Percentiles rank a stretch among this genome's conserved stretches.
Conservation (phyloP, 2,113 vertebrate species). For the Hoplias malabaricus region DNA sequence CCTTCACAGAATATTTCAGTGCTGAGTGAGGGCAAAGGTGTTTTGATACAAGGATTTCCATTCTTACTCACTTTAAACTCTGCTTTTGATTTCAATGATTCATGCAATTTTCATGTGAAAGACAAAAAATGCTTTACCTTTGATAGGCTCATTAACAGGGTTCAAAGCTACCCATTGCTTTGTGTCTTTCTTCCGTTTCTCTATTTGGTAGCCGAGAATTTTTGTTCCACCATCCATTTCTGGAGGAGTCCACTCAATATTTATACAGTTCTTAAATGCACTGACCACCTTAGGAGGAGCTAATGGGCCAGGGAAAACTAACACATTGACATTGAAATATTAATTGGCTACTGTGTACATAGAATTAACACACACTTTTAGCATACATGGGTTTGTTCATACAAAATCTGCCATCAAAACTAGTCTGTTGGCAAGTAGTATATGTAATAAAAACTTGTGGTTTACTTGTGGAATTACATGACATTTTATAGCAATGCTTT, state of each 20-base stretch:
- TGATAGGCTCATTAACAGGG: conserved; percentile 64
- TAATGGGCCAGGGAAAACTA: conserved; percentile 78
- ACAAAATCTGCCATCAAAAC: too few species aligned
- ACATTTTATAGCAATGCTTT: not conserved
- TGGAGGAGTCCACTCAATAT: conserved; percentile 78
- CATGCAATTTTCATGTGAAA: not conserved
- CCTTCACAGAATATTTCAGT: conserved; percentile 71
- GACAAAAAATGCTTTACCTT: conserved; percentile 63
- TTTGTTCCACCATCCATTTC: conserved; percentile 65
- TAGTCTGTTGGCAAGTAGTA: too few species aligned
- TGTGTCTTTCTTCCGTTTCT: conserved; percentile 84
- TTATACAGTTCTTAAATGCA: conserved; percentile 74
- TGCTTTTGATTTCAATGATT: not conserved
- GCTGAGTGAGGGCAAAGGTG: conserved; percentile 59
- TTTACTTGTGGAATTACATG: not conserved
- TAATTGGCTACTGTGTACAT: not conserved
- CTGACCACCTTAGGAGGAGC: conserved; percentile 74
- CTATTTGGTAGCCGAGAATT: conserved; percentile 80
- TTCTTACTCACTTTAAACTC: not conserved
- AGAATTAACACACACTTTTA: not conserved
- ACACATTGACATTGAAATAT: conserved; percentile 18
- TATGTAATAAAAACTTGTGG: too few species aligned
- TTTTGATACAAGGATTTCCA: not conserved
- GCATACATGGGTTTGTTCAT: too few species aligned
- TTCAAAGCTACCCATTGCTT: conserved; percentile 77